These are phyloP conservation scores for Eretmochelys imbricata DNA, from an alignment of 2,113 vertebrate species.

Conservation along the genomic window DNA sequence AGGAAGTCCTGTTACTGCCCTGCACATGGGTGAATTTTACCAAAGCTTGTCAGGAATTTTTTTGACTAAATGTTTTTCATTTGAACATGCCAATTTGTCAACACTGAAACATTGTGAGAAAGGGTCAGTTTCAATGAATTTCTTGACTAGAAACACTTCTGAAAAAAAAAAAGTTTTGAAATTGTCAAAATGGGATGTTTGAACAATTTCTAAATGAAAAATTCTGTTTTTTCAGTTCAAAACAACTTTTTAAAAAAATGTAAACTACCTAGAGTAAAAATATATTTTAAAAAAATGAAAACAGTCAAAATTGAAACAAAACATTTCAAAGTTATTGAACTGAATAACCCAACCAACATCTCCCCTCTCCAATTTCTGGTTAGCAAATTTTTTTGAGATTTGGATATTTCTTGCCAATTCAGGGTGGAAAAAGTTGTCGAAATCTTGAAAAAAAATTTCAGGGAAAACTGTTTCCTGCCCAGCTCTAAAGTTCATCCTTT, in stretches of 20 bases:
- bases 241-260: neutral
- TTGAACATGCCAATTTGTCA: neutral
- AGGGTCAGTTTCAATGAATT: neutral
- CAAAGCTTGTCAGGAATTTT: neutral
- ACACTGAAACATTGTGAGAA: neutral
- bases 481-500: neutral
- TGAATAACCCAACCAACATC: neutral
- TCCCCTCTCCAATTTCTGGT: neutral
- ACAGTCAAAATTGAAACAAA: neutral
- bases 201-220: neutral
- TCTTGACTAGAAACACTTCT: neutral
- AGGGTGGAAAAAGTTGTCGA: neutral
- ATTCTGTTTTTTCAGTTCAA: neutral
- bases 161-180: neutral
- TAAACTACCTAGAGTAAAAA: neutral
- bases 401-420: neutral
- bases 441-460: neutral
- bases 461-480: neutral
- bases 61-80: neutral
- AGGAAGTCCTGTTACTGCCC: neutral
- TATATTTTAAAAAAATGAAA: neutral
- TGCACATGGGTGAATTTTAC: neutral
- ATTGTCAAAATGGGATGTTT: neutral
- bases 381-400: neutral
- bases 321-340: neutral